Evolutionary conservation across 2,113 vertebrate genomes (phyloP).

Genomic region (Alexandromys fortis): DNA sequence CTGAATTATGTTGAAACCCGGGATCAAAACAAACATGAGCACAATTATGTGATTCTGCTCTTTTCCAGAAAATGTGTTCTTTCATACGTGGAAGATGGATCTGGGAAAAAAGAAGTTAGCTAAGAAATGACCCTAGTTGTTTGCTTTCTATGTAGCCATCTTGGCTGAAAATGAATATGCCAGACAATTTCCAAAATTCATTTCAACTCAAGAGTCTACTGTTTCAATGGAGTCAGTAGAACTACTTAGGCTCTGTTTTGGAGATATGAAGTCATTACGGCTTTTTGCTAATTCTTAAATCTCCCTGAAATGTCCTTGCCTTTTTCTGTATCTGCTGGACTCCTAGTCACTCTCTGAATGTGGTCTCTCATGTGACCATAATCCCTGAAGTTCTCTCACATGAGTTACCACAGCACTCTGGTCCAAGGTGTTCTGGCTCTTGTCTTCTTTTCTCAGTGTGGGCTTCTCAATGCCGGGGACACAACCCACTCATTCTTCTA

Average conservation of each 20-base stretch:
- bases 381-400: not conserved
- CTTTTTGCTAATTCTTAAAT: not conserved
- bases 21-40: not conserved
- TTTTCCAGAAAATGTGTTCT: constrained; percentile 38
- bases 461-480: constrained; percentile 3
- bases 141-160: not conserved
- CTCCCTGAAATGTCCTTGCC: not conserved
- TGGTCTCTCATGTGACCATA: not conserved
- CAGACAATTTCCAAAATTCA: not conserved
- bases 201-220: not conserved
- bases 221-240: not conserved
- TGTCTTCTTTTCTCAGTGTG: not conserved
- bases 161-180: not conserved
- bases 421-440: not conserved
- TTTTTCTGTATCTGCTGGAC: not conserved
- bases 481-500: not conserved
- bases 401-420: not conserved
- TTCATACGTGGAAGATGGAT: not conserved
- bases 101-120: not conserved
- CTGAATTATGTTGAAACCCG: constrained; percentile 47
- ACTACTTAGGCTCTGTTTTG: not conserved
- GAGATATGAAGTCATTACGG: not conserved
- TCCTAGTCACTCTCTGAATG: not conserved
- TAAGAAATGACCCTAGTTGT: not conserved
- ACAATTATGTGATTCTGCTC: not conserved